Evolutionary conservation across 2,888 invertebrate species (phyloP).

Genomic region (Carterocephalus palaemon): DNA sequence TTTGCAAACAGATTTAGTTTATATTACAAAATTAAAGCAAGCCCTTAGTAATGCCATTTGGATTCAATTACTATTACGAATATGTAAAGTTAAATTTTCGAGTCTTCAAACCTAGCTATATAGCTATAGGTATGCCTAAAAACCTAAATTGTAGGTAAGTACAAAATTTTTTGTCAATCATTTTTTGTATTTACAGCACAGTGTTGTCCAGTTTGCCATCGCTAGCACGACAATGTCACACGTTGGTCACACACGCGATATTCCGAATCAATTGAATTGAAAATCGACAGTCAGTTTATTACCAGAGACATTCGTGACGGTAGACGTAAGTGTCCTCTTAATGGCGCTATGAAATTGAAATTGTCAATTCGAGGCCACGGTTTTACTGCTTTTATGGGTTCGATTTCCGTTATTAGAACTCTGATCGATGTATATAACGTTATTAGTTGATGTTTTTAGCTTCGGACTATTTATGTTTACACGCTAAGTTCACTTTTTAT

Average conservation of each 20-base stretch:
- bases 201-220: neutral
- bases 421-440: constrained; percentile 19
- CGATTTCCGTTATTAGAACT: constrained; percentile 30
- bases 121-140: too few relatives aligned
- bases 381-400: constrained; percentile 35
- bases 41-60: too few relatives aligned
- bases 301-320: constrained; percentile 44
- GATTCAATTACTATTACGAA: too few relatives aligned
- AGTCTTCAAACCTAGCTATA: too few relatives aligned
- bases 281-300: constrained; percentile 44
- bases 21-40: too few relatives aligned
- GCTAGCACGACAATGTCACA: neutral
- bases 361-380: constrained; percentile 40
- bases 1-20: too few relatives aligned
- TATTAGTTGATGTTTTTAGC: constrained; percentile 15
- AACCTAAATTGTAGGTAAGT: too few relatives aligned
- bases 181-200: too few relatives aligned
- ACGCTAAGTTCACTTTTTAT: constrained; percentile 18
- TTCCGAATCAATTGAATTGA: constrained; percentile 61
- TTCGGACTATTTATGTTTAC: constrained; percentile 5
- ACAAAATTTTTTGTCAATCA: too few relatives aligned
- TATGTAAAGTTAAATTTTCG: too few relatives aligned
- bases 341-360: constrained; percentile 50
- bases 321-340: constrained; percentile 43
- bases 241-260: constrained; percentile 48